A percentile compares a stretch with the other conserved stretches of the same genome.
Evolutionary conservation across 30 jellyfish, hydroid and myxozoan genomes (phyloP).

Genomic region (Cassiopea andromeda): DNA sequence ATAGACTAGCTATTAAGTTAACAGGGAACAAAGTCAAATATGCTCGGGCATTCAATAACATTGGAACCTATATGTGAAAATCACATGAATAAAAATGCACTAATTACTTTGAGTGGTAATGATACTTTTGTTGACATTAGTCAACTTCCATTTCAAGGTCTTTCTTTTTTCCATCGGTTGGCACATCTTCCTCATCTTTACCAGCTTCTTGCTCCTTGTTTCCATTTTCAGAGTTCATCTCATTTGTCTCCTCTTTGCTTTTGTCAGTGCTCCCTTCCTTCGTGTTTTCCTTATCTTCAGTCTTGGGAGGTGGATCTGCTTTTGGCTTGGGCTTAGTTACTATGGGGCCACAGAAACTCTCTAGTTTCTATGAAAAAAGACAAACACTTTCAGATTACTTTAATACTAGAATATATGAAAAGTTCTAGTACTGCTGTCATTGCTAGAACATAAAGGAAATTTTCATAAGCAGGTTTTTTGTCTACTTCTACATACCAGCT

Average conservation of each 20-base stretch:
- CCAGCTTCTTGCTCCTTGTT: conserved; percentile 26
- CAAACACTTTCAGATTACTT: not conserved
- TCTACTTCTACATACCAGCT: too few relatives aligned
- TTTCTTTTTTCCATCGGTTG: conserved; percentile 10
- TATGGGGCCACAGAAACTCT: conserved; percentile 84
- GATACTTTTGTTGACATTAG: too few relatives aligned
- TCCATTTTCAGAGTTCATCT: conserved; percentile 38
- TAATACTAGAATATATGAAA: not conserved
- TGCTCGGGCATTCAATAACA: too few relatives aligned
- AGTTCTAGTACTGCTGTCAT: too few relatives aligned
- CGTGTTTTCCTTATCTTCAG: conserved; percentile 36
- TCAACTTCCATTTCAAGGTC: conserved; percentile 76
- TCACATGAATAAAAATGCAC: too few relatives aligned
- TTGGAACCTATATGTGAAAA: too few relatives aligned
- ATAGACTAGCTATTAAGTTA: too few relatives aligned
- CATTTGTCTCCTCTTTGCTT: conserved; percentile 36
- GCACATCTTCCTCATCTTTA: too few relatives aligned
- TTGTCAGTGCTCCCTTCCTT: conserved; percentile 42
- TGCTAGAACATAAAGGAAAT: too few relatives aligned
- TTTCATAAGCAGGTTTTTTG: too few relatives aligned
- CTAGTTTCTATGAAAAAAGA: conserved; percentile 51
- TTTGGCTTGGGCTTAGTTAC: conserved; percentile 94
- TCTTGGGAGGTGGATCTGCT: conserved; percentile 90
- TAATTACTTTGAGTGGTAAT: too few relatives aligned
- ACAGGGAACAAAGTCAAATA: too few relatives aligned